These are phyloP conservation scores for Eupleurogrammus muticus DNA, from an alignment of 2,797 vertebrate species.

Conservation along the genomic window DNA sequence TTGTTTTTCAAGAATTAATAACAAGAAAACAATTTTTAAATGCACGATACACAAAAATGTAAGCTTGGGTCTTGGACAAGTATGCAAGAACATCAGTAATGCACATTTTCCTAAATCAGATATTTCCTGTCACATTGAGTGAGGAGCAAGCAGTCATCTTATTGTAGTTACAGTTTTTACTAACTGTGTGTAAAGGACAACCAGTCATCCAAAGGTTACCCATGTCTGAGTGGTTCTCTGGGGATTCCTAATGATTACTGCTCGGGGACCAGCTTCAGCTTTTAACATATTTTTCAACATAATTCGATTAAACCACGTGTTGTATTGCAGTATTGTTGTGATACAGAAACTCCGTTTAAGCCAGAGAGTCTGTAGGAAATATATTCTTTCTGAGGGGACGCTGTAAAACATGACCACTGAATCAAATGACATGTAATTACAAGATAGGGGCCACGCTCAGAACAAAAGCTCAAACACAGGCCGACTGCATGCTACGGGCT, in stretches of 20 bases:
- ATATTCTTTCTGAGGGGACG: not conserved
- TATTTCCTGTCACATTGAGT: not conserved
- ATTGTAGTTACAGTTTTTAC: conserved; percentile 22
- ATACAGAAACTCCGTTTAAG: conserved; percentile 5
- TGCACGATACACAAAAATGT: not conserved
- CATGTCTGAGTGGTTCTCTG: conserved; percentile 17
- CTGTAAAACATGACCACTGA: conserved; percentile 9
- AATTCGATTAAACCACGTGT: conserved; percentile 1
- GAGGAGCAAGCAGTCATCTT: conserved; percentile 14
- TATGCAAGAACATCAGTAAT: not conserved
- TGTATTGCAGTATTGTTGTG: not conserved
- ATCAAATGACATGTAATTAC: not conserved
- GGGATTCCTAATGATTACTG: conserved; percentile 1
- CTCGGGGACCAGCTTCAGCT: conserved; percentile 2
- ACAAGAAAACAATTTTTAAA: conserved; percentile 1
- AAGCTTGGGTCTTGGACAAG: not conserved
- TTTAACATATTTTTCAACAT: not conserved
- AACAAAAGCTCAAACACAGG: not conserved
- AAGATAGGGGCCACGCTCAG: not conserved
- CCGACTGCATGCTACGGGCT: not conserved
- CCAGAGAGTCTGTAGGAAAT: not conserved
- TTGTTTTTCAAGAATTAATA: not conserved
- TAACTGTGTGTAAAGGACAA: conserved; percentile 53
- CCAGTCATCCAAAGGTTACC: conserved; percentile 16
- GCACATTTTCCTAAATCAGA: not conserved